Evolutionary conservation across 2,888 invertebrate genomes (phyloP).

Genomic region (Prenolepis imparis): DNA sequence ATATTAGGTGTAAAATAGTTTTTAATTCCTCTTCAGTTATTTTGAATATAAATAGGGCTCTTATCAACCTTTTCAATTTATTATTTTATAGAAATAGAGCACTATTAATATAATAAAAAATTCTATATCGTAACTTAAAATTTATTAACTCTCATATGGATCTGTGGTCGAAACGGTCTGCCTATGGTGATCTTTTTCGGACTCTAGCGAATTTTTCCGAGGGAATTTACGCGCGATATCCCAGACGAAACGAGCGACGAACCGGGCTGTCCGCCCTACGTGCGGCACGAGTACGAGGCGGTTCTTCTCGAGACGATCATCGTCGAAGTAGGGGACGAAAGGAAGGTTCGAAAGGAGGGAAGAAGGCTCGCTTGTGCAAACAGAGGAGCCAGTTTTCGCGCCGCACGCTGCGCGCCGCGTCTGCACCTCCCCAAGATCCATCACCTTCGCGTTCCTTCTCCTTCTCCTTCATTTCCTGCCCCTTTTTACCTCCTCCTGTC

Average conservation of each 20-base stretch:
- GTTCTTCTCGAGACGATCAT: constrained; percentile 63
- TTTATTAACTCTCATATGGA: background rate
- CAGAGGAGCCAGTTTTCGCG: constrained; percentile 82
- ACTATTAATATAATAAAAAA: background rate
- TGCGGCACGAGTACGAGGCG: constrained; percentile 66
- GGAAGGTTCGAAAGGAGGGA: constrained; percentile 71
- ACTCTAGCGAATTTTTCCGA: background rate
- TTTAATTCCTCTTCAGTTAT: no score
- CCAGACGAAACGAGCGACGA: constrained; percentile 44
- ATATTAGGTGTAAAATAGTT: no score
- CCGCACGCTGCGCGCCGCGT: constrained; percentile 75
- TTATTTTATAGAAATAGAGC: no score
- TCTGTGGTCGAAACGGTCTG: background rate
- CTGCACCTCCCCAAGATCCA: constrained; percentile 81
- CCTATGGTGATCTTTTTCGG: background rate
- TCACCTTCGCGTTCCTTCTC: constrained; percentile 72
- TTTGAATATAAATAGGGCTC: no score
- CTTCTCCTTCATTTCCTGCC: constrained; percentile 60
- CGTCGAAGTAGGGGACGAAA: constrained; percentile 63
- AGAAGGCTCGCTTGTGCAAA: constrained; percentile 78
- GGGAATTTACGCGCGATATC: constrained; percentile 43
- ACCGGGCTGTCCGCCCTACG: constrained; percentile 77
- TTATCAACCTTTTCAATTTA: no score
- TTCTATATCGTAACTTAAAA: background rate
- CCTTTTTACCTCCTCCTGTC: constrained; percentile 58